A percentile compares a stretch with the other conserved stretches of the same genome.
These are phyloP conservation scores for Daptonema setosum DNA, from an alignment of 2,888 invertebrate species.

Conservation along the genomic window DNA sequence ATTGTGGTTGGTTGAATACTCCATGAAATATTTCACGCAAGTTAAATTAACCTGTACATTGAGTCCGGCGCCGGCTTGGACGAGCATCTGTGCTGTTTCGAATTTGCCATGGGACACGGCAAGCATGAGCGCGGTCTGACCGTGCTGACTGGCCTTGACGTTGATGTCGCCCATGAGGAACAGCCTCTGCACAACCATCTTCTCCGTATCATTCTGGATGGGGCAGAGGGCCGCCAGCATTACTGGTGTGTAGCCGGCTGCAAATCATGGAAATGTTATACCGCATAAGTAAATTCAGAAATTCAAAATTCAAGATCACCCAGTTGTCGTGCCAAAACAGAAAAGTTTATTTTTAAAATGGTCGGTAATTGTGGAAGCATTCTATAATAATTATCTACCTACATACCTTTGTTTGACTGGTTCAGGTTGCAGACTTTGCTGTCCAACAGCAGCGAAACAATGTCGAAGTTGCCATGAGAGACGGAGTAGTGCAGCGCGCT, in stretches of 20 bases:
- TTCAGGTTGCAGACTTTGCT: constrained; percentile 67
- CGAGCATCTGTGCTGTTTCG: constrained; percentile 55
- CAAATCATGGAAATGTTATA: no score
- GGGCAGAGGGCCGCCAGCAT: constrained; percentile 69
- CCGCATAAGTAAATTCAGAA: no score
- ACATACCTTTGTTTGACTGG: constrained; percentile 56
- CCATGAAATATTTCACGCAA: no score
- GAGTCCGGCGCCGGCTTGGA: constrained; percentile 61
- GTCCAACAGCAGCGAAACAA: constrained; percentile 62
- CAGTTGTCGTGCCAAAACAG: no score
- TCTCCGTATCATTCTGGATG: constrained; percentile 50
- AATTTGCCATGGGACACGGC: constrained; percentile 66
- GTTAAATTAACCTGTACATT: no score
- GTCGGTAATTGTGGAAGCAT: no score
- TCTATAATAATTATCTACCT: no score
- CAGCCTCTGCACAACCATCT: constrained; percentile 53
- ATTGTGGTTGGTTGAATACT: no score
- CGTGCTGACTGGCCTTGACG: constrained; percentile 57
- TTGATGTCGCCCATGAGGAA: constrained; percentile 68
- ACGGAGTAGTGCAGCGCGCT: constrained; percentile 79
- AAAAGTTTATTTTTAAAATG: no score
- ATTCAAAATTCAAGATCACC: no score
- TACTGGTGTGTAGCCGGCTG: constrained; percentile 69
- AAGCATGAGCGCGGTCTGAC: constrained; percentile 75
- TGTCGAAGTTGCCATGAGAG: constrained; percentile 70